phyloP scores from a whole-genome alignment of 1,140 invertebrate species.

The Calephelis nemesis region DNA sequence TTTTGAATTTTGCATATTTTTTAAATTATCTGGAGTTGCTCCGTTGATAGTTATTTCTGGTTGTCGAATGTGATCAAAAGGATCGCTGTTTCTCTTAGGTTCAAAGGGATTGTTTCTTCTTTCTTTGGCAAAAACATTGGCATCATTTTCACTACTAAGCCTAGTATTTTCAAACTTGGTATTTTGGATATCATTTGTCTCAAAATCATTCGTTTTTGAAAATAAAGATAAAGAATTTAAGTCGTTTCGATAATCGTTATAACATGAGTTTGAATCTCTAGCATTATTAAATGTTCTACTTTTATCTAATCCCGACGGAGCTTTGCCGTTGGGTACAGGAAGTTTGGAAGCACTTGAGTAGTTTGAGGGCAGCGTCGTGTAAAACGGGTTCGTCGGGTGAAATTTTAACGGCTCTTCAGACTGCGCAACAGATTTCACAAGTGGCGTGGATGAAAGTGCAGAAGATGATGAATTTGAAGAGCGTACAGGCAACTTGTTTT shows the following conservation, averaged over 20 bases:
- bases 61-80: conserved; percentile 52
- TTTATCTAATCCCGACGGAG: conserved; percentile 58
- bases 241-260: conserved; percentile 31
- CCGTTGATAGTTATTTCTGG: conserved; percentile 39
- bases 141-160: conserved; percentile 21
- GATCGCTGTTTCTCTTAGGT: conserved; percentile 53
- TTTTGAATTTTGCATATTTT: conserved; percentile 51
- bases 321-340: conserved; percentile 63
- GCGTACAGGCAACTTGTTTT: conserved; percentile 46
- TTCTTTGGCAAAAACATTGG: conserved; percentile 24
- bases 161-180: conserved; percentile 39
- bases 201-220: conserved; percentile 45
- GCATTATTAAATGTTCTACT: conserved; percentile 48
- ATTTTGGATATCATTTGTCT: conserved; percentile 41
- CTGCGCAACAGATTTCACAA: conserved; percentile 51
- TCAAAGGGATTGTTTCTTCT: conserved; percentile 51
- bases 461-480: conserved; percentile 54
- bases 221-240: conserved; percentile 48
- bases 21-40: conserved; percentile 33
- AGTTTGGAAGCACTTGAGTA: conserved; percentile 68
- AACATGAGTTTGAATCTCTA: conserved; percentile 36
- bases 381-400: conserved; percentile 73
- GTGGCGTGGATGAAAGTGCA: conserved; percentile 51
- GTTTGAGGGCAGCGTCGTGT: conserved; percentile 66
- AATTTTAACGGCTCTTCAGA: conserved; percentile 54